These are phyloP conservation scores for Periphyllus acericola DNA, from an alignment of 2,888 invertebrate species.

Conservation along the genomic window DNA sequence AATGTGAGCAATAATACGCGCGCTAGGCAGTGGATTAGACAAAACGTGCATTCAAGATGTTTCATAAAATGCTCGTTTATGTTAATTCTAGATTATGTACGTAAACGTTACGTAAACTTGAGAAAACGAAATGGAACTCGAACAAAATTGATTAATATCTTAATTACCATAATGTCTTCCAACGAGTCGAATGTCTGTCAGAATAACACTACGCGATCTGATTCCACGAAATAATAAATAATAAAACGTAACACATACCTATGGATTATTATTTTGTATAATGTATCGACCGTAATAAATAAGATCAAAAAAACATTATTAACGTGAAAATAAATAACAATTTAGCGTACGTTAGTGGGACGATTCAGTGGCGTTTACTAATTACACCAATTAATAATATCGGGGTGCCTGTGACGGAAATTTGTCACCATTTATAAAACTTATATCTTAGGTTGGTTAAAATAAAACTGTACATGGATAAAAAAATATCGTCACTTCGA, in stretches of 20 bases:
- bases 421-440: too few relatives aligned
- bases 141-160: conserved; percentile 1
- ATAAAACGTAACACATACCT: not conserved
- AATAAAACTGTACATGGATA: too few relatives aligned
- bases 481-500: too few relatives aligned
- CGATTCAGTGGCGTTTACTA: not conserved
- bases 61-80: not conserved
- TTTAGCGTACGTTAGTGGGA: not conserved
- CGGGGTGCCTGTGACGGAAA: too few relatives aligned
- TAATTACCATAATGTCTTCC: not conserved
- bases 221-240: not conserved
- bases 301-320: not conserved
- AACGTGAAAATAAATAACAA: not conserved
- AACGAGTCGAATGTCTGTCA: not conserved
- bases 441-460: too few relatives aligned
- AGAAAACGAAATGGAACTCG: not conserved
- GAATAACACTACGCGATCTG: not conserved
- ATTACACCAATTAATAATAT: not conserved
- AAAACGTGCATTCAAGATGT: not conserved
- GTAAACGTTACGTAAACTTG: not conserved
- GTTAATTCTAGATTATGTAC: not conserved
- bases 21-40: not conserved
- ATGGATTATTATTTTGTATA: not conserved
- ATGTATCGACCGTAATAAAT: not conserved
- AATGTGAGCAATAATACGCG: not conserved